These are phyloP conservation scores for Imbricaverruca yamaguchii DNA, from an alignment of 2,888 invertebrate species.

Conservation along the genomic window DNA sequence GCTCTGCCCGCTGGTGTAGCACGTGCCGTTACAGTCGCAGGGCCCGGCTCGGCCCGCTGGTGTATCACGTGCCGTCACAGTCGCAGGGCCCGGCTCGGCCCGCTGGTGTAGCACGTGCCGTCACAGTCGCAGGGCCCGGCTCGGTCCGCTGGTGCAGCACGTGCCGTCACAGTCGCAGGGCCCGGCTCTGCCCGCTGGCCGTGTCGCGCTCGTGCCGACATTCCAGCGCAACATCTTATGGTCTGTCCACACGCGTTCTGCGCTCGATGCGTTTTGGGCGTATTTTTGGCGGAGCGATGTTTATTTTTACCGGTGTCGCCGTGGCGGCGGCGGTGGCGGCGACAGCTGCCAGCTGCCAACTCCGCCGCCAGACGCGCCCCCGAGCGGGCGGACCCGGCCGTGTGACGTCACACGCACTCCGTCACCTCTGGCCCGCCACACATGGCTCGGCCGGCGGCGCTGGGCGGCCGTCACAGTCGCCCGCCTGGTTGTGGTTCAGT, in stretches of 20 bases:
- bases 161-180: too few relatives aligned
- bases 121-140: background rate
- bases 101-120: too few relatives aligned
- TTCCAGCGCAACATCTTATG: too few relatives aligned
- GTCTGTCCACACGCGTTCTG: too few relatives aligned
- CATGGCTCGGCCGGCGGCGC: constrained; percentile 24
- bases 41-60: background rate
- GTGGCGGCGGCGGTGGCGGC: background rate
- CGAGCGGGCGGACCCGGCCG: too few relatives aligned
- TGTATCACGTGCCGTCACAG: too few relatives aligned
- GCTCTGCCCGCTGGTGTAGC: background rate
- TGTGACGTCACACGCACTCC: too few relatives aligned
- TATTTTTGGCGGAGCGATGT: background rate
- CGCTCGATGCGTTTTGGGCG: too few relatives aligned
- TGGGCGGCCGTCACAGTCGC: constrained; percentile 14
- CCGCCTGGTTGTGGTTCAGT: too few relatives aligned
- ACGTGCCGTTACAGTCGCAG: too few relatives aligned
- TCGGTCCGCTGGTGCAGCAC: background rate
- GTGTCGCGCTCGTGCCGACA: too few relatives aligned
- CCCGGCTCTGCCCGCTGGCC: background rate
- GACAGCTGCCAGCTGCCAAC: background rate
- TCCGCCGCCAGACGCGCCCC: too few relatives aligned
- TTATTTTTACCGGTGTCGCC: constrained; percentile 12
- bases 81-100: background rate
- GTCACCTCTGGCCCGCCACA: constrained; percentile 25